These are phyloP conservation scores for Lacanobia wlatinum DNA, from an alignment of 2,888 invertebrate species.

Conservation along the genomic window DNA sequence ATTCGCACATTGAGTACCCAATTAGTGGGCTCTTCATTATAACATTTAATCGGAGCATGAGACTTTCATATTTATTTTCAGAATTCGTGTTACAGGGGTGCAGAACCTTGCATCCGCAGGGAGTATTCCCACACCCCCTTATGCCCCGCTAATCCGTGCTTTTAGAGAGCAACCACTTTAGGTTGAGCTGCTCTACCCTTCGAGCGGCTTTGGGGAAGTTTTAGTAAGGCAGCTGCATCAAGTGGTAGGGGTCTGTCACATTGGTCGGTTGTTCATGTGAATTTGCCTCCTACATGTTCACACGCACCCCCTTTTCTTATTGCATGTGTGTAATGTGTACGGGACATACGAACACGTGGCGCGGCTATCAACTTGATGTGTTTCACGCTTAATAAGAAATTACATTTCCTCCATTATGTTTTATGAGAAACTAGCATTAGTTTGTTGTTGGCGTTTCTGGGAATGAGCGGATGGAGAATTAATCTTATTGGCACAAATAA, in stretches of 20 bases:
- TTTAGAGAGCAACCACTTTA: constrained; percentile 70
- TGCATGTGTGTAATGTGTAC: constrained; percentile 51
- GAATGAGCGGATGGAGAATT: constrained; percentile 11
- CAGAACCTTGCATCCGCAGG: constrained; percentile 77
- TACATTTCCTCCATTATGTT: constrained; percentile 45
- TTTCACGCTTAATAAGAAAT: constrained; percentile 55
- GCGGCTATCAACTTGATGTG: constrained; percentile 49
- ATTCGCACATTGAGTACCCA: constrained; percentile 37
- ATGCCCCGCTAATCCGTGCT: constrained; percentile 75
- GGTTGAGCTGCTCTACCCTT: constrained; percentile 68
- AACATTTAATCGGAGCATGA: constrained; percentile 21
- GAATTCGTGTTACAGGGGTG: constrained; percentile 57
- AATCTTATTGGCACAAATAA: constrained; percentile 21
- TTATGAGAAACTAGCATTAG: constrained; percentile 38
- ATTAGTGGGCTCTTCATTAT: constrained; percentile 45
- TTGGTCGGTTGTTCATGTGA: constrained; percentile 78
- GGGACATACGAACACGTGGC: constrained; percentile 58
- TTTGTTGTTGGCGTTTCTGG: constrained; percentile 12
- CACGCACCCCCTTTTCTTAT: constrained; percentile 74
- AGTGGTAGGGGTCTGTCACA: constrained; percentile 68
- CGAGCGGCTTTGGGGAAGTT: constrained; percentile 61
- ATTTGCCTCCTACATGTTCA: constrained; percentile 79
- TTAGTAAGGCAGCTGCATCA: constrained; percentile 64
- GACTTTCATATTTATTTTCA: constrained; percentile 57
- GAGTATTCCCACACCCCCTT: constrained; percentile 80